Percentiles rank a stretch among this genome's conserved stretches.
These are phyloP conservation scores for Anguilla obscura DNA, from an alignment of 2,797 vertebrate genomes.

Conservation along the genomic window DNA sequence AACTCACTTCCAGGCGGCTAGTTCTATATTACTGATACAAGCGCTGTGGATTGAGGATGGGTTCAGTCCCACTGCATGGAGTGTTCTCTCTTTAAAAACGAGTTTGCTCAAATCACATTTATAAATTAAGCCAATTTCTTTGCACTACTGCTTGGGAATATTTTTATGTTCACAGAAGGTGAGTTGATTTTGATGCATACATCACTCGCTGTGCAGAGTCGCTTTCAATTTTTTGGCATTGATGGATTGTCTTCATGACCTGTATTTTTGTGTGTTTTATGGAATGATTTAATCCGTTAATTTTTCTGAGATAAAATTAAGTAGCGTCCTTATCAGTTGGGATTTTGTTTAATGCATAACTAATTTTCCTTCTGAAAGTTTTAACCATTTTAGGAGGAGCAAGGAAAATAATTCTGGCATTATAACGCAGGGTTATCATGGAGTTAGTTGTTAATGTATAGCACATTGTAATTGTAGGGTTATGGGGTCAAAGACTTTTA, in stretches of 20 bases:
- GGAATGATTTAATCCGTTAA: background rate
- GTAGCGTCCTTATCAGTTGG: background rate
- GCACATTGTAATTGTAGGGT: background rate
- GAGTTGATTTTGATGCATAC: constrained; percentile 20
- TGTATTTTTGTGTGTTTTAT: background rate
- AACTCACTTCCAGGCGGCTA: constrained; percentile 3
- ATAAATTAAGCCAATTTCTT: constrained; percentile 25
- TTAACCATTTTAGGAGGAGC: background rate
- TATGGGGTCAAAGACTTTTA: background rate
- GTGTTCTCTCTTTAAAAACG: constrained; percentile 20
- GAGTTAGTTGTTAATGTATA: background rate
- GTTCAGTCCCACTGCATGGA: constrained; percentile 27
- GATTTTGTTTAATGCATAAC: background rate
- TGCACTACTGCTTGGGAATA: constrained; percentile 31
- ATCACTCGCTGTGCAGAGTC: background rate
- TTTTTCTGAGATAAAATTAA: background rate
- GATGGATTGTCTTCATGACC: background rate
- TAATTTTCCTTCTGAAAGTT: background rate
- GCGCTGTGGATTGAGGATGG: constrained; percentile 51
- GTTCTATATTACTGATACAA: background rate
- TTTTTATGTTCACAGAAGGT: constrained; percentile 31
- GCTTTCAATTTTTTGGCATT: background rate
- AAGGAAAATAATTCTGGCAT: background rate
- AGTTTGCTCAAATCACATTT: constrained; percentile 15
- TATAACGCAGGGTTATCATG: background rate